Evolutionary conservation across 2,888 invertebrate genomes (phyloP).

Genomic region (Cheilosia vulpina): DNA sequence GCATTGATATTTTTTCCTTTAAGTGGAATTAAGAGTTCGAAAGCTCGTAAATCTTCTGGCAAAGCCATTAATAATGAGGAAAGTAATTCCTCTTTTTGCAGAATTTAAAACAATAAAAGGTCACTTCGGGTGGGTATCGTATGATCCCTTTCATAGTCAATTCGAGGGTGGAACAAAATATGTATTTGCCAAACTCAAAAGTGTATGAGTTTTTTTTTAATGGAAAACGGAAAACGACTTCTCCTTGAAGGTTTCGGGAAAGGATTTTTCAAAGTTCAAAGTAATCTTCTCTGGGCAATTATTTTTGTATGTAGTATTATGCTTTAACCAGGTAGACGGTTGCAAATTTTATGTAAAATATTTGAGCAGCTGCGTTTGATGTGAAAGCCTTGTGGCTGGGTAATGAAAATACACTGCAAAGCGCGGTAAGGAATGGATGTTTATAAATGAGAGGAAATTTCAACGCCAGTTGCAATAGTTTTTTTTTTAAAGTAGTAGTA

Average conservation of each 20-base stretch:
- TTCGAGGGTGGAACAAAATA: slow-evolving; percentile 17
- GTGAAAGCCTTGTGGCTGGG: slow-evolving; percentile 7
- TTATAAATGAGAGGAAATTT: neutral
- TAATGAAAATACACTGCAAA: neutral
- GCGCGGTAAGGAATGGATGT: no score
- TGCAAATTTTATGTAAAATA: neutral
- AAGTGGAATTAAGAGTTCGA: neutral
- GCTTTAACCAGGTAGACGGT: slow-evolving; percentile 12
- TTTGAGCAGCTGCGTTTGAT: neutral
- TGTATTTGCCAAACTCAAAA: neutral
- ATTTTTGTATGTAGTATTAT: neutral
- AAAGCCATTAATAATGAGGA: slow-evolving; percentile 55
- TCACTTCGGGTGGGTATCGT: neutral
- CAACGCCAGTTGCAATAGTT: neutral
- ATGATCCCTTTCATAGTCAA: neutral
- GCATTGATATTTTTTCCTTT: slow-evolving; percentile 32
- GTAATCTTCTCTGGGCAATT: neutral
- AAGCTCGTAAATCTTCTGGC: slow-evolving; percentile 37
- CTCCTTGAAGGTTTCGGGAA: neutral
- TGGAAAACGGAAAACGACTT: neutral
- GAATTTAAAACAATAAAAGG: slow-evolving; percentile 1
- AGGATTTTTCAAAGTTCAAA: neutral
- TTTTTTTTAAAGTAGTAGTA: no score
- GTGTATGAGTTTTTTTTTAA: neutral
- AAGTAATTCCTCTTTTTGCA: slow-evolving; percentile 1